A percentile compares a stretch with the other conserved stretches of the same genome.
These are phyloP conservation scores for Drosophila planitibia DNA, from an alignment of 2,888 invertebrate species.

Conservation along the genomic window DNA sequence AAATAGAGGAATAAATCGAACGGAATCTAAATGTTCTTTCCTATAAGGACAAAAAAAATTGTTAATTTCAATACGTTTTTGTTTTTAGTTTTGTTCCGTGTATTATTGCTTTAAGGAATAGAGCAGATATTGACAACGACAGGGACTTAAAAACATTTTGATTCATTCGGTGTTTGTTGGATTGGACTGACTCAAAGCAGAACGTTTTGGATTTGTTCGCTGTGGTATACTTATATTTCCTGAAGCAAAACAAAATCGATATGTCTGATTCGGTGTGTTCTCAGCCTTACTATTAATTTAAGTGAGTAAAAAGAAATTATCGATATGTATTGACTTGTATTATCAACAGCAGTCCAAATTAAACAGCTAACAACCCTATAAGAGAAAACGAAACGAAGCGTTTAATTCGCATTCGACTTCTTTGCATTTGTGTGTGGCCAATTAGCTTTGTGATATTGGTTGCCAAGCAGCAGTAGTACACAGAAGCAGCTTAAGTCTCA, in stretches of 20 bases:
- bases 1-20: neutral
- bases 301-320: neutral
- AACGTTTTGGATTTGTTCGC: neutral
- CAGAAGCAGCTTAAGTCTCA: constrained; percentile 18
- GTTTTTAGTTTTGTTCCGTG: neutral
- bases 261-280: neutral
- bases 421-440: neutral
- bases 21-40: neutral
- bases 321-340: neutral
- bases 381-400: constrained; percentile 14
- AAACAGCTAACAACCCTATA: neutral
- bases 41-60: neutral
- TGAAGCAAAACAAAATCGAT: neutral
- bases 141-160: neutral
- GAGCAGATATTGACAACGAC: neutral
- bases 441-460: constrained; percentile 20
- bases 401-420: constrained; percentile 4
- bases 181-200: neutral
- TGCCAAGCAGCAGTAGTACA: constrained; percentile 6
- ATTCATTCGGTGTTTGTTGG: neutral
- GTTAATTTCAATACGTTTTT: neutral
- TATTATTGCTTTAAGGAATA: neutral
- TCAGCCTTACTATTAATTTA: neutral
- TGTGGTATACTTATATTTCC: neutral
- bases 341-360: neutral